Percentiles rank a stretch among this genome's conserved stretches.
Evolutionary conservation across 2,797 vertebrate species (phyloP).

Genomic region (Apogon talboti): DNA sequence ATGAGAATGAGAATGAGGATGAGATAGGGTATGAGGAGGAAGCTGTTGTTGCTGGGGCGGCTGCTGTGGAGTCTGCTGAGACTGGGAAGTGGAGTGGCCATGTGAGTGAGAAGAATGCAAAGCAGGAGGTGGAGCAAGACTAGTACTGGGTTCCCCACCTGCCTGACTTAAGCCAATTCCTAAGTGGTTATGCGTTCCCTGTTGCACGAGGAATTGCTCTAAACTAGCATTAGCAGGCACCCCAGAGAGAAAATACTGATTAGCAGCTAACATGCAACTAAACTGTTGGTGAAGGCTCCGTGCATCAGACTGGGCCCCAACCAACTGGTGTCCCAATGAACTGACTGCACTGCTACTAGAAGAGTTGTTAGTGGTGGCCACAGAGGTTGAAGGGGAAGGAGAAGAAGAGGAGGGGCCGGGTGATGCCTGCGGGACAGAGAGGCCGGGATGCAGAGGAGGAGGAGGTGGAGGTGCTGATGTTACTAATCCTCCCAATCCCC

Average conservation of each 20-base stretch:
- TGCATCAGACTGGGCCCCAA: constrained; percentile 87
- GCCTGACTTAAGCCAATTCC: constrained; percentile 85
- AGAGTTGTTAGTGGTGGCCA: constrained; percentile 85
- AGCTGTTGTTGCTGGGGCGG: constrained; percentile 84
- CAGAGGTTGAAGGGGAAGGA: constrained; percentile 86
- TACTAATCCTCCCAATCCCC: constrained; percentile 86
- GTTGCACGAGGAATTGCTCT: constrained; percentile 88
- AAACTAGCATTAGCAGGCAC: constrained; percentile 87
- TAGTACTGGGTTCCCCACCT: constrained; percentile 79
- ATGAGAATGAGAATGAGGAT: constrained; percentile 85
- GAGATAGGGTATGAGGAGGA: constrained; percentile 83
- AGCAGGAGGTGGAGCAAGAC: constrained; percentile 85
- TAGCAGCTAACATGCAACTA: constrained; percentile 89
- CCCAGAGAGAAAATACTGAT: constrained; percentile 89
- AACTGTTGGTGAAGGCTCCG: constrained; percentile 89
- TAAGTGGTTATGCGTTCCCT: constrained; percentile 87
- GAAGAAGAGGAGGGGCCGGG: constrained; percentile 86
- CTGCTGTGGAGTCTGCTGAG: constrained; percentile 81
- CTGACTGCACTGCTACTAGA: constrained; percentile 87
- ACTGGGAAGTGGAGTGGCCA: constrained; percentile 79
- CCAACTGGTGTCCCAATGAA: constrained; percentile 86
- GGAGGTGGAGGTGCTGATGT: constrained; percentile 87
- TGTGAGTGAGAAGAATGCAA: constrained; percentile 87
- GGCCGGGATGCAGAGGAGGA: constrained; percentile 86
- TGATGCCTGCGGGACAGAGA: constrained; percentile 86